Base-by-base conservation (phyloP, 2,113 vertebrate genomes). In the Oreochromis tanganicae region DNA sequence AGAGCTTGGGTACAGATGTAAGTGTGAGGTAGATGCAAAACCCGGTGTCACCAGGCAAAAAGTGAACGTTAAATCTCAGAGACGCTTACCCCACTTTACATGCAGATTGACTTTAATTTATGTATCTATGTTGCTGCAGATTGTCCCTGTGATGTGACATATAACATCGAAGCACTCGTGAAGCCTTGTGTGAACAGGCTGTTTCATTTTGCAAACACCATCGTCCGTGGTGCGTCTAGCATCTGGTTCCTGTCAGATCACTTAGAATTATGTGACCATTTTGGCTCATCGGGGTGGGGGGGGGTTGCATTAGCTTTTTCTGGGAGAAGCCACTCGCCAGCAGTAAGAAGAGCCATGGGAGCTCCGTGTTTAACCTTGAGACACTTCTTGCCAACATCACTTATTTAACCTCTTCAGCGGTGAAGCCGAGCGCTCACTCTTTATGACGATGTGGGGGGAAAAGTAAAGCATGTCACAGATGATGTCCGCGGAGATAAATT, bases 161-260 rank as follows among this genome's bases (percentile, higher is more conserved):
- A 80, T 27, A 19, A 24, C 54, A 11, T 56, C 32, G 11, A 24
- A 57, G 81, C 91, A 68, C 73, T 75, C 24, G 57, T n/a, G 16
- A 55, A 80, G 84, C 92, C 84, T 81, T 57, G 17, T 50, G 90
- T 5, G 43, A 92, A 81, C 93, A 84, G 66, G 55, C 86, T 88
- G 86, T 92, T 92, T 85, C 81, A 81, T 82, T 89, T 88, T 75
- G 85, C 86, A 59, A 87, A 91, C 90, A 56, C 80, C 84, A 52
- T 55, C 59, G 54, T 79, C 54, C 36, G 12, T 19, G 32, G 89
- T 56, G 80, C 36, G 78, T 75, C 78, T 27, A 52, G 87, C 93
- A 93, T 93, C 92, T 94, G 93, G 61, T 90, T 86, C 89, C 88
- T 88, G 92, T 94, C 93, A 92, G 75, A 85, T 79, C 88, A 43